phyloP scores from a whole-genome alignment of 2,888 invertebrate species.

The Amorpha juglandis region DNA sequence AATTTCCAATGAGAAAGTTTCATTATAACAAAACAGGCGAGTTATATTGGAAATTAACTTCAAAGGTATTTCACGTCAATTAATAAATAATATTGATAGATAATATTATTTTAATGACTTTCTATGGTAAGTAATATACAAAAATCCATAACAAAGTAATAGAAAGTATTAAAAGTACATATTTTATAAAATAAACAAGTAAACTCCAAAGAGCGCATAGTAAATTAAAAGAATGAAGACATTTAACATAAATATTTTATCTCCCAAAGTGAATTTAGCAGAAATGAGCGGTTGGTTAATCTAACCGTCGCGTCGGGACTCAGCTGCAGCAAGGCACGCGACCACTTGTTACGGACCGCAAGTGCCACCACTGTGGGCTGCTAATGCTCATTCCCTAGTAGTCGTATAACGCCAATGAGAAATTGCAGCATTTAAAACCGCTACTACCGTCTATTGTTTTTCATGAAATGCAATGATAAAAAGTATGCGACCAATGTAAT shows the following conservation, averaged over 20 bases:
- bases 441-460: constrained; percentile 11
- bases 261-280: constrained; percentile 40
- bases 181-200: no score
- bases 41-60: no score
- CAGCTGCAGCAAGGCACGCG: constrained; percentile 49
- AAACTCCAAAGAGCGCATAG: neutral
- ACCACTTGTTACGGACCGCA: constrained; percentile 61
- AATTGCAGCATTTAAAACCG: constrained; percentile 17
- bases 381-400: neutral
- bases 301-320: constrained; percentile 33
- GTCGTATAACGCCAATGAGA: neutral
- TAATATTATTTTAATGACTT: no score
- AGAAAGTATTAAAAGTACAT: no score
- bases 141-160: no score
- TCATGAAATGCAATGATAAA: constrained; percentile 4
- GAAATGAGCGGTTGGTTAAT: constrained; percentile 44
- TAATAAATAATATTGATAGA: no score
- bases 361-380: constrained; percentile 10
- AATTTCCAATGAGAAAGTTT: no score
- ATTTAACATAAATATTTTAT: constrained; percentile 21
- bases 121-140: no score
- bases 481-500: neutral
- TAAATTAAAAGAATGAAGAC: neutral
- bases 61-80: no score
- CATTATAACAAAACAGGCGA: no score